Evolutionary conservation across 2,888 invertebrate genomes (phyloP).

Genomic region (Dynastes tityus): DNA sequence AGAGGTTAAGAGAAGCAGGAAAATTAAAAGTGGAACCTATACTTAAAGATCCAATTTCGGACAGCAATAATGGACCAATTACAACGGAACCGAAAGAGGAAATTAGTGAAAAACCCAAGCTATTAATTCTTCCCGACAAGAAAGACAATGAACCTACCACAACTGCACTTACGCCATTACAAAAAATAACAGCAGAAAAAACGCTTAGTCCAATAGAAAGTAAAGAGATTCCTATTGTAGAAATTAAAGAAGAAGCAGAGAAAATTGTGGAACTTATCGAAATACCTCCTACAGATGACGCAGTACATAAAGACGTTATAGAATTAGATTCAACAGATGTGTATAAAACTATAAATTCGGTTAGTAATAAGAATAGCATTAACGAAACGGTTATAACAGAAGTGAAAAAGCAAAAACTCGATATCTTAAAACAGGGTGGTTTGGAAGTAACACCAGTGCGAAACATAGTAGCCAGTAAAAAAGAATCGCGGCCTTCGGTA

Average conservation of each 20-base stretch:
- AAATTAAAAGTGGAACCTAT: constrained; percentile 26
- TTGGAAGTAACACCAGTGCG: constrained; percentile 82
- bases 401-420: constrained; percentile 81
- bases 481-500: constrained; percentile 65
- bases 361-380: constrained; percentile 56
- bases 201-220: constrained; percentile 71
- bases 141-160: constrained; percentile 60
- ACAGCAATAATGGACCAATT: constrained; percentile 55
- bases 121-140: constrained; percentile 27
- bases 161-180: constrained; percentile 68
- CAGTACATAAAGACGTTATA: constrained; percentile 77
- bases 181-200: constrained; percentile 70
- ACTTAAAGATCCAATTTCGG: constrained; percentile 51
- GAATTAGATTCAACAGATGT: constrained; percentile 72
- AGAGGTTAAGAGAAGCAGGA: constrained; percentile 67
- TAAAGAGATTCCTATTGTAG: constrained; percentile 73
- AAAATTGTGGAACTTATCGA: constrained; percentile 64
- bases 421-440: constrained; percentile 83
- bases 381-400: constrained; percentile 69
- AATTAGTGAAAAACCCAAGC: constrained; percentile 40
- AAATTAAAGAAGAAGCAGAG: constrained; percentile 53
- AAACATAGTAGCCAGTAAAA: constrained; percentile 57
- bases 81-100: constrained; percentile 52
- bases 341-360: constrained; percentile 57
- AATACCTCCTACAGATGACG: constrained; percentile 76